A percentile compares a stretch with the other conserved stretches of the same genome.
Conservation (phyloP, 2,113 vertebrate genomes). For the Halcyon malimbica region DNA sequence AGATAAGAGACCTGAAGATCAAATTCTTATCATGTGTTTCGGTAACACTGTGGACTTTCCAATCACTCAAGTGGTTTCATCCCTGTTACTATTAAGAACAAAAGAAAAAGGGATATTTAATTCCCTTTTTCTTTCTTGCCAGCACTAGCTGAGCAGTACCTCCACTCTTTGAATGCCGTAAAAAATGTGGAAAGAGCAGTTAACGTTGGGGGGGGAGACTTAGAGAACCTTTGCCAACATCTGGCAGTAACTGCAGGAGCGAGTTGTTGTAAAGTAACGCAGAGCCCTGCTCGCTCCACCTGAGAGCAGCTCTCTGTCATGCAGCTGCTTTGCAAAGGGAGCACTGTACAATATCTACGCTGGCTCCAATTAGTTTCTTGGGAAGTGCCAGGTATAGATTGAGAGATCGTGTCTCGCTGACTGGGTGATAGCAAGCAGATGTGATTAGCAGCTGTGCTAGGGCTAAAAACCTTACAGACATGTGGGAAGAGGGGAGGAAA, state of each 20-base stretch:
- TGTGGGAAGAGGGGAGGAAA: neutral
- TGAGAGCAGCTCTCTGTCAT: neutral
- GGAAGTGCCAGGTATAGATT: neutral
- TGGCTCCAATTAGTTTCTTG: neutral
- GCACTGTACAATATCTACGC: neutral
- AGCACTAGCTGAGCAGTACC: neutral
- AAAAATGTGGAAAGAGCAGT: neutral
- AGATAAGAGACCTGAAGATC: neutral
- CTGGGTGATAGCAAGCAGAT: neutral
- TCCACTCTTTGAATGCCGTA: neutral
- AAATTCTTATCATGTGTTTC: neutral
- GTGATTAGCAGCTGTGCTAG: neutral
- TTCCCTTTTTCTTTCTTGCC: neutral
- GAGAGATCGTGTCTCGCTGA: neutral
- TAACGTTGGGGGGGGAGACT: neutral
- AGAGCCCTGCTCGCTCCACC: neutral
- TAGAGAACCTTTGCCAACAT: neutral
- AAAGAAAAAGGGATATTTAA: neutral
- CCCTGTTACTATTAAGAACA: neutral
- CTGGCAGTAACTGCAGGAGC: constrained; percentile 5
- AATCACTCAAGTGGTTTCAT: neutral
- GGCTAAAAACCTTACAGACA: neutral
- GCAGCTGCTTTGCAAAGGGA: neutral
- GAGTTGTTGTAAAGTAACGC: neutral
- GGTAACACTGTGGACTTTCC: neutral